These are phyloP conservation scores for Zaprionus nigranus DNA, from an alignment of 1,140 invertebrate species.

Conservation along the genomic window DNA sequence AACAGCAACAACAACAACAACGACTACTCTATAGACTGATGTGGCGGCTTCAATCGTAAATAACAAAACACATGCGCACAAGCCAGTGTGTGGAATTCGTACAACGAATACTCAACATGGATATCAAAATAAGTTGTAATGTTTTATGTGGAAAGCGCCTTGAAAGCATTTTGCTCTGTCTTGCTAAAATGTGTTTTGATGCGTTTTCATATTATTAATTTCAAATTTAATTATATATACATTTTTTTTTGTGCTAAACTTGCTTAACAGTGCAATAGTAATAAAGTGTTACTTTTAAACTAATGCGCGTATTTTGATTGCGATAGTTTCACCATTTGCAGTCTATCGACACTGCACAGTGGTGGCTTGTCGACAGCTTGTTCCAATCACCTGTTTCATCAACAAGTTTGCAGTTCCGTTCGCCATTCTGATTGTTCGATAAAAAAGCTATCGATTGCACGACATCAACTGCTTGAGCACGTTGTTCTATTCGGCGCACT, in stretches of 20 bases:
- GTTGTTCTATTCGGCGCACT: slow-evolving; percentile 29
- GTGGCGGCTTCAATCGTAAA: slow-evolving; percentile 51
- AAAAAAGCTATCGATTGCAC: background rate
- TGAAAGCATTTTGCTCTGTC: slow-evolving; percentile 59
- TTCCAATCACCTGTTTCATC: background rate
- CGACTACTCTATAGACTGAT: slow-evolving; percentile 64
- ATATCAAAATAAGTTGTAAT: slow-evolving; percentile 64
- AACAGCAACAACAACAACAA: background rate
- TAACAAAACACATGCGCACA: slow-evolving; percentile 3
- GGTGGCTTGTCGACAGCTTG: background rate
- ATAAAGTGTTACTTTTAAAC: slow-evolving; percentile 34
- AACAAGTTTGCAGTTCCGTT: slow-evolving; percentile 30
- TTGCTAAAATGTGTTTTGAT: slow-evolving; percentile 67
- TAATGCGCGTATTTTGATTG: background rate
- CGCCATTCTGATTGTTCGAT: slow-evolving; percentile 1
- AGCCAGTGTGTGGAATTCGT: slow-evolving; percentile 51
- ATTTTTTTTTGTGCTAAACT: slow-evolving; percentile 28
- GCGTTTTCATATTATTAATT: slow-evolving; percentile 51
- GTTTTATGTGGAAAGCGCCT: slow-evolving; percentile 59
- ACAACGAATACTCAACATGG: slow-evolving; percentile 62
- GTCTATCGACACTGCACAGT: background rate
- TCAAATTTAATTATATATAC: background rate
- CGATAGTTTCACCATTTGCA: background rate
- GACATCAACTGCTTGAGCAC: slow-evolving; percentile 22
- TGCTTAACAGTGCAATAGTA: slow-evolving; percentile 41